These are phyloP conservation scores for Reinhardtius hippoglossoides DNA, from an alignment of 2,113 vertebrate species.

Conservation along the genomic window DNA sequence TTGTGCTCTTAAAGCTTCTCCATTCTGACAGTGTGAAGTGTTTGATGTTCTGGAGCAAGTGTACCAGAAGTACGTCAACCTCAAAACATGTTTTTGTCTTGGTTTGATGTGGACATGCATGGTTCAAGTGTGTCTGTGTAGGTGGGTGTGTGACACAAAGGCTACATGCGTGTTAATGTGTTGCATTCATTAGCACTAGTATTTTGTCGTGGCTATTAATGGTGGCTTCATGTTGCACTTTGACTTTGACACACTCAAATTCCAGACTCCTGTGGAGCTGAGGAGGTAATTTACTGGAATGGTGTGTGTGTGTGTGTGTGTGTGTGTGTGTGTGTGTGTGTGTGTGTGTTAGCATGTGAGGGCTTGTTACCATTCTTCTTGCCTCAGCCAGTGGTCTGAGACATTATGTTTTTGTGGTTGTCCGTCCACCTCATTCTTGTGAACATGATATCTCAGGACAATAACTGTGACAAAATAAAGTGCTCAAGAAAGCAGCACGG, in stretches of 20 bases:
- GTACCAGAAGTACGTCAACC: not conserved
- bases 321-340: too few species aligned
- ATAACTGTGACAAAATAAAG: not conserved
- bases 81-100: slow-evolving; percentile 16
- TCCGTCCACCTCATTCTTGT: too few species aligned
- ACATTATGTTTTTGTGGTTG: too few species aligned
- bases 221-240: slow-evolving; percentile 60
- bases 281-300: slow-evolving; percentile 55
- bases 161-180: slow-evolving; percentile 39
- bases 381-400: not conserved
- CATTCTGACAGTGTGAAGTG: slow-evolving; percentile 32
- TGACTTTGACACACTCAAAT: slow-evolving; percentile 60
- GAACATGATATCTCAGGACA: not conserved
- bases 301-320: too few species aligned
- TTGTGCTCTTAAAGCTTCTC: slow-evolving; percentile 44
- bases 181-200: slow-evolving; percentile 45
- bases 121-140: not conserved
- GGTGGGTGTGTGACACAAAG: not conserved
- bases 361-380: not conserved
- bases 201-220: slow-evolving; percentile 44
- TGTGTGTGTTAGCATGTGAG: too few species aligned
- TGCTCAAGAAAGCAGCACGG: not conserved
- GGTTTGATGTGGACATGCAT: not conserved
- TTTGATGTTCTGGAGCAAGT: slow-evolving; percentile 25
- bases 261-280: slow-evolving; percentile 29